Conservation (phyloP, 2,113 vertebrate species). For the Nesogale talazaci region DNA sequence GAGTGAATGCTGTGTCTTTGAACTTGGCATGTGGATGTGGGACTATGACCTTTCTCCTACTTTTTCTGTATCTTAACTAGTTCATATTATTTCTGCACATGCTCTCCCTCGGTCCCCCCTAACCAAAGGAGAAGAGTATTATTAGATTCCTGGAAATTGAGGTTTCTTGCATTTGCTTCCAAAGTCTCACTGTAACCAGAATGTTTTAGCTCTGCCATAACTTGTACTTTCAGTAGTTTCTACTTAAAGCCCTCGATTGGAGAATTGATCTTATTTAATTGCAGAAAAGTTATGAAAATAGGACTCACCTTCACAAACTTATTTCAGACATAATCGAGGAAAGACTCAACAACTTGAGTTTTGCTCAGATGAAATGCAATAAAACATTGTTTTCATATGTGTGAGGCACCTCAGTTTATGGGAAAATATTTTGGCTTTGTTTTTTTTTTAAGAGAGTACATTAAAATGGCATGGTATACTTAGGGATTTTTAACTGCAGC, state of each 20-base stretch:
- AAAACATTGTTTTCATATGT: conserved; percentile 47
- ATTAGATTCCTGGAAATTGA: background rate
- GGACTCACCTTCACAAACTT: conserved; percentile 19
- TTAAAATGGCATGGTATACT: conserved; percentile 14
- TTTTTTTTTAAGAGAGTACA: conserved; percentile 45
- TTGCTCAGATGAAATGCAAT: background rate
- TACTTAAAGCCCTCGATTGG: conserved; percentile 10
- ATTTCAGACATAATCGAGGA: conserved; percentile 50
- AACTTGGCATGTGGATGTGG: background rate
- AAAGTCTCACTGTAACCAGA: conserved; percentile 20
- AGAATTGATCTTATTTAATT: conserved; percentile 15
- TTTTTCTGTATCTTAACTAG: conserved; percentile 30
- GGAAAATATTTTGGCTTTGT: conserved; percentile 38
- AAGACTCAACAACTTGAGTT: conserved; percentile 17
- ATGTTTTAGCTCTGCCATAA: conserved; percentile 4
- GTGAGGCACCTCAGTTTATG: conserved; percentile 17
- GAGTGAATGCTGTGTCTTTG: background rate
- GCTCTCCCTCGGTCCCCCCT: too few relatives aligned
- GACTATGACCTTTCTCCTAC: background rate
- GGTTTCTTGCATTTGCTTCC: background rate
- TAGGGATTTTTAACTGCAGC: conserved; percentile 33
- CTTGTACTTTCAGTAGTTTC: conserved; percentile 26
- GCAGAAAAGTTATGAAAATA: conserved; percentile 46
- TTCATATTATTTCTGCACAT: too few relatives aligned
- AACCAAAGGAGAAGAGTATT: background rate